phyloP scores from a whole-genome alignment of 2,113 vertebrate species.

The Archocentrus centrarchus region DNA sequence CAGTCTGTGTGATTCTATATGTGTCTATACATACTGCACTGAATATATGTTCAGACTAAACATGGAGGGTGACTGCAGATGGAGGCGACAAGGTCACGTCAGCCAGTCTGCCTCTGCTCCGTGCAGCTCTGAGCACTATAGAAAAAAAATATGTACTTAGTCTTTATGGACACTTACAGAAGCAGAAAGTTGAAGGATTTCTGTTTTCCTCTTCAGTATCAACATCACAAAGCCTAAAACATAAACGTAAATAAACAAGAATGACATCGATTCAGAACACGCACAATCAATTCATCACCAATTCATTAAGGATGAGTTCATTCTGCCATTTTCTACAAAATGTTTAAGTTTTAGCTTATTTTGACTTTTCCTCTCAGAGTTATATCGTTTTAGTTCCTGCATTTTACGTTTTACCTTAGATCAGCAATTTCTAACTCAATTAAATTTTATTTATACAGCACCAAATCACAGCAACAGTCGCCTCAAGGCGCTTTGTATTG shows the following conservation, averaged over 20 bases:
- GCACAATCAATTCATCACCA: neutral
- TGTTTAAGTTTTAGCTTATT: neutral
- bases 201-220: conserved; percentile 2
- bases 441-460: too few relatives aligned
- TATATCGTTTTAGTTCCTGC: neutral
- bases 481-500: too few relatives aligned
- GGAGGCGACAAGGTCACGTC: conserved; percentile 56
- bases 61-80: conserved; percentile 67
- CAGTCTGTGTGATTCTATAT: conserved; percentile 50
- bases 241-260: conserved; percentile 15
- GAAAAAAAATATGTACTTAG: neutral
- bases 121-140: conserved; percentile 2
- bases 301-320: neutral
- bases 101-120: conserved; percentile 28
- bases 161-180: neutral
- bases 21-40: conserved; percentile 56
- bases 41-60: conserved; percentile 54
- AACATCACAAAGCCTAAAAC: neutral
- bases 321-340: neutral
- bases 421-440: neutral
- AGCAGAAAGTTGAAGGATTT: conserved; percentile 22
- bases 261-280: neutral
- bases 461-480: too few relatives aligned
- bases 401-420: neutral
- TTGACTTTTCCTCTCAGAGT: neutral